These are phyloP conservation scores for Torymus tubicola DNA, from an alignment of 2,888 invertebrate species.

Conservation along the genomic window DNA sequence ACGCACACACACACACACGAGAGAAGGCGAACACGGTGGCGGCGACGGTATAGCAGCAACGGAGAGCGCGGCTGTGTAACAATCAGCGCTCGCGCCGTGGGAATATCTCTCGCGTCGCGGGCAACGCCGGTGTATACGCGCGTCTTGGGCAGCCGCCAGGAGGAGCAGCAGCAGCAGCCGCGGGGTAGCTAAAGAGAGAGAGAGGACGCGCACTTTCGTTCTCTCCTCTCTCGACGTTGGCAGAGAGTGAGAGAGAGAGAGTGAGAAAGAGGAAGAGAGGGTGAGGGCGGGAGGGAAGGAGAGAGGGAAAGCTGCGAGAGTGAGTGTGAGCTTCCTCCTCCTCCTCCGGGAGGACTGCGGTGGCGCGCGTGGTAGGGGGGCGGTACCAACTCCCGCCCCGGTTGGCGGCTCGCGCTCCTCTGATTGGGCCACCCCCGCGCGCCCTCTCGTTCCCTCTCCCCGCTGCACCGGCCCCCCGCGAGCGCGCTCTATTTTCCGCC, in stretches of 20 bases:
- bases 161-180: constrained; percentile 60
- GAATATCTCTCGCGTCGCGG: constrained; percentile 70
- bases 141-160: constrained; percentile 74
- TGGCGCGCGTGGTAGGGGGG: constrained; percentile 58
- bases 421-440: constrained; percentile 74
- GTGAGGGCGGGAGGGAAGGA: constrained; percentile 61
- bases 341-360: constrained; percentile 64
- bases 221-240: constrained; percentile 40
- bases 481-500: constrained; percentile 25
- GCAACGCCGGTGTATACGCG: constrained; percentile 62
- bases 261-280: constrained; percentile 63
- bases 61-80: constrained; percentile 63
- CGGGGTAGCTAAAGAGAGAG: constrained; percentile 62
- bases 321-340: constrained; percentile 50
- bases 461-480: constrained; percentile 5
- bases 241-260: constrained; percentile 59
- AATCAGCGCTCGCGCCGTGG: constrained; percentile 74
- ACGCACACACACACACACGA: too few relatives aligned
- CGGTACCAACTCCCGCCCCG: constrained; percentile 63
- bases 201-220: background rate
- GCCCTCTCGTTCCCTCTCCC: constrained; percentile 48
- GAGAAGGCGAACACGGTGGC: background rate
- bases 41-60: constrained; percentile 40
- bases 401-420: constrained; percentile 71
- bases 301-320: constrained; percentile 43